Percentiles rank a stretch among this genome's conserved stretches.
phyloP scores from a whole-genome alignment of 64 coral and sea anemone species.

The Orbicella faveolata region DNA sequence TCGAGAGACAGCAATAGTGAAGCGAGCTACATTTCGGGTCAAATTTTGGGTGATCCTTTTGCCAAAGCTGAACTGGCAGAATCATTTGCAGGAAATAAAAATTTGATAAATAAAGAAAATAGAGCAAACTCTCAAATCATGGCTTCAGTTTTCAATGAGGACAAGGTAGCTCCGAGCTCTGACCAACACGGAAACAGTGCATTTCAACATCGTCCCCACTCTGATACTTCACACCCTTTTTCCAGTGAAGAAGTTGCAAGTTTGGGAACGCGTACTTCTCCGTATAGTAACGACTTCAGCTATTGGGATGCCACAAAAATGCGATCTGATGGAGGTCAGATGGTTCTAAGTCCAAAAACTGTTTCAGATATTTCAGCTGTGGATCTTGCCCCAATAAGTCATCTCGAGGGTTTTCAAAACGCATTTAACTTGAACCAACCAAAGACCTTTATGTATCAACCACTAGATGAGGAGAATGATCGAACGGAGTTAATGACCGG shows the following conservation, averaged over 20 bases:
- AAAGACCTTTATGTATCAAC: neutral
- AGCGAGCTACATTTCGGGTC: neutral
- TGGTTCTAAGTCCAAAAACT: conserved; percentile 12
- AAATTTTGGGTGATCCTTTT: neutral
- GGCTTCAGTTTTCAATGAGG: conserved; percentile 21
- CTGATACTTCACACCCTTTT: neutral
- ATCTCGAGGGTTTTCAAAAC: neutral
- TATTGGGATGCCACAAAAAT: neutral
- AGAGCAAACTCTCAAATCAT: neutral
- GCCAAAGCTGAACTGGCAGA: conserved; percentile 9
- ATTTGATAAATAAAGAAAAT: neutral
- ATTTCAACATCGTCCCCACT: neutral
- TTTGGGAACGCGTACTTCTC: neutral
- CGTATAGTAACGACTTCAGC: neutral
- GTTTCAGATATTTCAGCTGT: neutral
- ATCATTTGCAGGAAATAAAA: neutral
- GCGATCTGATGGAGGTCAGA: neutral
- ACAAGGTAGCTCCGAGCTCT: neutral
- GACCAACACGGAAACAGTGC: neutral
- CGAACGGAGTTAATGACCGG: neutral
- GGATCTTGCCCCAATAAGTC: neutral
- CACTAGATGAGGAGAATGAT: neutral
- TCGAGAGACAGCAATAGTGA: neutral
- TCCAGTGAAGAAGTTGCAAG: neutral
- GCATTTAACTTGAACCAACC: neutral